Percentiles rank a stretch among this genome's conserved stretches.
Evolutionary conservation across 2,888 invertebrate genomes (phyloP).

Genomic region (Odontomyia ornata): DNA sequence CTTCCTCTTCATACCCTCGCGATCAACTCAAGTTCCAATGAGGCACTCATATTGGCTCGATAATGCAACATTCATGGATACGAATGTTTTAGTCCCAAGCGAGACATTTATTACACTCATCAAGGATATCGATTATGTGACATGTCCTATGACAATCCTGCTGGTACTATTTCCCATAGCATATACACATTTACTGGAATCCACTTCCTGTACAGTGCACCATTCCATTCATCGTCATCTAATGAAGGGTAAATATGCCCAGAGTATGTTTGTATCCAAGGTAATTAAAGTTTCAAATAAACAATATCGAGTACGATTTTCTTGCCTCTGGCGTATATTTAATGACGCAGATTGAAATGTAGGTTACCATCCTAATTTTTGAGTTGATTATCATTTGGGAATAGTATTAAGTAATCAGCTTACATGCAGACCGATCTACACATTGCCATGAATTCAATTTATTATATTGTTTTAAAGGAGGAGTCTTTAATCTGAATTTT

Average conservation of each 20-base stretch:
- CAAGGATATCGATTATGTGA: slow-evolving; percentile 8
- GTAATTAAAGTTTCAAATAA: slow-evolving; percentile 1
- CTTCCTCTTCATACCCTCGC: background rate
- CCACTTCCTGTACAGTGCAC: background rate
- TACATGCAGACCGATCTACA: background rate
- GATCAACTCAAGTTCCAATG: background rate
- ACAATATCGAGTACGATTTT: background rate
- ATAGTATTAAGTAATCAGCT: background rate
- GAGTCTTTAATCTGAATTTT: background rate
- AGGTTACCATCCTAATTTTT: background rate
- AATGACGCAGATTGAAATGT: too few relatives aligned
- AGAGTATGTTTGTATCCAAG: background rate
- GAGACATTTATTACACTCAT: background rate
- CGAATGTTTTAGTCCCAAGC: background rate
- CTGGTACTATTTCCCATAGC: background rate
- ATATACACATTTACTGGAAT: background rate
- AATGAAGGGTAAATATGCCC: background rate
- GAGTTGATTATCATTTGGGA: background rate
- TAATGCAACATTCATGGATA: background rate
- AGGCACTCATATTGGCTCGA: background rate
- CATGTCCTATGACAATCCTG: background rate
- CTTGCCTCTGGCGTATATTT: too few relatives aligned
- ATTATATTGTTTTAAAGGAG: background rate
- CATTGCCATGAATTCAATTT: background rate
- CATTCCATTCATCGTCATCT: background rate